Evolutionary conservation across 2,797 vertebrate genomes (phyloP).

Genomic region (Chloroceryle amazona): DNA sequence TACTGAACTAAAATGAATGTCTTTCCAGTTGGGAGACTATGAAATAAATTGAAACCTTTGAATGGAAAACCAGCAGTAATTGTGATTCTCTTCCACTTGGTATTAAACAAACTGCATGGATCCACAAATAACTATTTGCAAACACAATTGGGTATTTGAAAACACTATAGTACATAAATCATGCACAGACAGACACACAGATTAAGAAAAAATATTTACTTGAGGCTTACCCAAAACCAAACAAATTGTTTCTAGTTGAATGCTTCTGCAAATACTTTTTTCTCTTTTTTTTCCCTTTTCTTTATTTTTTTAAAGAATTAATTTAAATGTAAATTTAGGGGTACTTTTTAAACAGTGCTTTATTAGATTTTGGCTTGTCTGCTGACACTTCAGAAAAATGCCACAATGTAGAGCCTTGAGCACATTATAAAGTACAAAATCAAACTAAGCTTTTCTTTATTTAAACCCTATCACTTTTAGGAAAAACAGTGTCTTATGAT

Average conservation of each 20-base stretch:
- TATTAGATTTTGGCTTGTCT: slow-evolving; percentile 65
- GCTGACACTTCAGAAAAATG: neutral
- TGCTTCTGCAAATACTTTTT: slow-evolving; percentile 34
- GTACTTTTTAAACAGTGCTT: slow-evolving; percentile 23
- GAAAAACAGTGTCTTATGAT: neutral
- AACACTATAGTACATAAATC: slow-evolving; percentile 71
- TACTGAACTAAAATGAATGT: slow-evolving; percentile 20
- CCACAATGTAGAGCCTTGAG: neutral
- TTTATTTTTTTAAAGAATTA: slow-evolving; percentile 6
- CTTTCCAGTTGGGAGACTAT: slow-evolving; percentile 25
- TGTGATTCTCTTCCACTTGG: slow-evolving; percentile 48
- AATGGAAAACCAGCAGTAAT: slow-evolving; percentile 53
- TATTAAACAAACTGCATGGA: slow-evolving; percentile 63
- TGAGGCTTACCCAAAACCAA: slow-evolving; percentile 63
- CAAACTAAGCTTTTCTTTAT: slow-evolving; percentile 17
- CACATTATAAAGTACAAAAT: slow-evolving; percentile 7
- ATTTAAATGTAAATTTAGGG: slow-evolving; percentile 73
- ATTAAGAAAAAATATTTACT: slow-evolving; percentile 78
- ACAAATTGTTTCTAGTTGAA: slow-evolving; percentile 72
- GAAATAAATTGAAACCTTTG: slow-evolving; percentile 37
- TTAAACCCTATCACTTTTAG: neutral
- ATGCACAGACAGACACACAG: slow-evolving; percentile 69
- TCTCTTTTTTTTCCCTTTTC: rapidly evolving
- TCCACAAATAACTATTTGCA: slow-evolving; percentile 68
- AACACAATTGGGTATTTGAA: slow-evolving; percentile 65